phyloP scores from a whole-genome alignment of 2,797 vertebrate genomes.

The Zalophus californianus region DNA sequence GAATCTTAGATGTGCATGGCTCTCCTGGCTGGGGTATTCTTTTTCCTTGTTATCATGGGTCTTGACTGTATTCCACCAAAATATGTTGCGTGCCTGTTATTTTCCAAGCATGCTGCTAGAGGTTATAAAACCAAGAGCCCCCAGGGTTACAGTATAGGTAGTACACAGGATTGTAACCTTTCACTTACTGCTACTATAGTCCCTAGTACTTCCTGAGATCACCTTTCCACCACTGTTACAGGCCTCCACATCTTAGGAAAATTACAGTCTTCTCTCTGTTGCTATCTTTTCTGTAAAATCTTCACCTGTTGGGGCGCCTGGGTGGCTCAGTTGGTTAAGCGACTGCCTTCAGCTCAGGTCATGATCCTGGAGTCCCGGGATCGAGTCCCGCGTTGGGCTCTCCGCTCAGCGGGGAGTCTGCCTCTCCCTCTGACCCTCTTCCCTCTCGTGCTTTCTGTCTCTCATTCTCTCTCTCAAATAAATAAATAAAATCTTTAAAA shows the following conservation, averaged over 20 bases:
- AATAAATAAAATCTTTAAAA: too few species aligned
- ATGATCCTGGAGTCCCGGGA: too few species aligned
- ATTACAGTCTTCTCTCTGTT: background rate
- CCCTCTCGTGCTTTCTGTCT: too few species aligned
- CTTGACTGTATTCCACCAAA: background rate
- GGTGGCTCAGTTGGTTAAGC: too few species aligned
- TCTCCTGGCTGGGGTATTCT: background rate
- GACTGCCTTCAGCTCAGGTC: too few species aligned
- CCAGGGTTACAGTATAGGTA: background rate
- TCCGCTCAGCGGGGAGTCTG: too few species aligned
- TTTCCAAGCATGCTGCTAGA: background rate
- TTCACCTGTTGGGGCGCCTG: background rate
- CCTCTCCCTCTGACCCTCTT: too few species aligned
- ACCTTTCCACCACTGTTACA: background rate
- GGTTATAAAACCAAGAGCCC: background rate
- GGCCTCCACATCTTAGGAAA: background rate
- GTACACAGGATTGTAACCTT: background rate
- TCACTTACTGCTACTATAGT: background rate
- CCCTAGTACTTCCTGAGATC: background rate
- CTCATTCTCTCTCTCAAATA: too few species aligned
- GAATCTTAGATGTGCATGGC: background rate
- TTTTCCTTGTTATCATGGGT: background rate
- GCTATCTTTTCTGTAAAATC: background rate
- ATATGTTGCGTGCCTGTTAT: background rate
- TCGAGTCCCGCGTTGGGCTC: too few species aligned